Conservation (phyloP, 2,888 invertebrate species). For the Entomobrya multifasciata region DNA sequence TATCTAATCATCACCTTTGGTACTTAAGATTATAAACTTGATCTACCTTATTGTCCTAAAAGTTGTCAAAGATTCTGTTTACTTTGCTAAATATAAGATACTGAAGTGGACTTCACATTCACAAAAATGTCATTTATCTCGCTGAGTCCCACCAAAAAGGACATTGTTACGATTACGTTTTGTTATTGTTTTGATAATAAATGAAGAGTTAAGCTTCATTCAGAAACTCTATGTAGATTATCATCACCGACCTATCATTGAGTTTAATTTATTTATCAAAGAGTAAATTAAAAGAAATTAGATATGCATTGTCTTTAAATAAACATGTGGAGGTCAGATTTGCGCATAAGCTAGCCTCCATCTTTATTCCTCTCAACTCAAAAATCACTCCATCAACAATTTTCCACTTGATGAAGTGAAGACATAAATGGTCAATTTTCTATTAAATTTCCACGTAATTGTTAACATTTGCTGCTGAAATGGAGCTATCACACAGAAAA, state of each 20-base stretch:
- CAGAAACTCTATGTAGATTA: neutral
- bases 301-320: slow-evolving; percentile 56
- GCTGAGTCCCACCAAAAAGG: slow-evolving; percentile 27
- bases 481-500: slow-evolving; percentile 26
- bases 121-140: slow-evolving; percentile 4
- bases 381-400: slow-evolving; percentile 13
- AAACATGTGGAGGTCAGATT: slow-evolving; percentile 55
- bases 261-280: neutral
- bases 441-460: slow-evolving; percentile 47
- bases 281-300: neutral
- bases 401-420: slow-evolving; percentile 34
- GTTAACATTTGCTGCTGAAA: slow-evolving; percentile 34
- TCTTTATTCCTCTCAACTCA: neutral
- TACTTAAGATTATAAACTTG: neutral
- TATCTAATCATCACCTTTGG: slow-evolving; percentile 40
- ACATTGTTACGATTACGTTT: slow-evolving; percentile 8
- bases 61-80: slow-evolving; percentile 18
- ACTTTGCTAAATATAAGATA: slow-evolving; percentile 2
- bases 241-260: neutral
- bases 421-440: slow-evolving; percentile 59
- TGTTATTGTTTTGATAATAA: slow-evolving; percentile 16
- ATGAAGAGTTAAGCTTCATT: neutral
- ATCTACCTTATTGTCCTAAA: slow-evolving; percentile 39
- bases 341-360: no score
- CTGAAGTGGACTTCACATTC: neutral